A percentile compares a stretch with the other conserved stretches of the same genome.
phyloP scores from a whole-genome alignment of 2,797 vertebrate species.

The Sebastes oblongus region DNA sequence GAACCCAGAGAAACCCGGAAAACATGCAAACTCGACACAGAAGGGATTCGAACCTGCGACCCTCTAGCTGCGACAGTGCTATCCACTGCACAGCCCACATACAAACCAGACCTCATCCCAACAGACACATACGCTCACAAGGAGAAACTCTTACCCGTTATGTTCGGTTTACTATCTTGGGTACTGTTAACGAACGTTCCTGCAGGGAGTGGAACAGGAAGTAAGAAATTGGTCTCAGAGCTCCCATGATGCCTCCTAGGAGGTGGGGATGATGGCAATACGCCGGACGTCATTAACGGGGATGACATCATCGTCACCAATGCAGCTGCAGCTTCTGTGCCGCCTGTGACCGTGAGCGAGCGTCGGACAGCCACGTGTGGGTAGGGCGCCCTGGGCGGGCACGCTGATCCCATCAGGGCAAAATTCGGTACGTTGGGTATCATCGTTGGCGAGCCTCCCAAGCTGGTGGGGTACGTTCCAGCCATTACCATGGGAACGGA shows the following conservation, averaged over 20 bases:
- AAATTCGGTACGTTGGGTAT: constrained; percentile 37
- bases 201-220: constrained; percentile 69
- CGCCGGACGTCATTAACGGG: constrained; percentile 47
- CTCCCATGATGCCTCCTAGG: constrained; percentile 70
- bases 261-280: constrained; percentile 72
- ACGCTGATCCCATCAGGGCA: constrained; percentile 31
- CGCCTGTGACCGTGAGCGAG: constrained; percentile 85
- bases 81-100: no score
- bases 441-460: constrained; percentile 28
- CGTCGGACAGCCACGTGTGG: constrained; percentile 81
- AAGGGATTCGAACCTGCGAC: no score
- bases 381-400: constrained; percentile 54
- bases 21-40: no score
- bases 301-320: constrained; percentile 57
- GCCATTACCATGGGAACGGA: constrained; percentile 85
- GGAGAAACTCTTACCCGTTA: constrained; percentile 63
- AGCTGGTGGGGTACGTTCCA: constrained; percentile 78
- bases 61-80: no score
- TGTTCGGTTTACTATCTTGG: constrained; percentile 29
- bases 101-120: neutral
- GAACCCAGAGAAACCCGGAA: no score
- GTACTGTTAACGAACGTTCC: constrained; percentile 3
- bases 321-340: constrained; percentile 62
- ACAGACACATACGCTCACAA: neutral
- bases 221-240: constrained; percentile 66